Evolutionary conservation across 2,113 vertebrate genomes (phyloP).

Genomic region (Nothocercus julius): DNA sequence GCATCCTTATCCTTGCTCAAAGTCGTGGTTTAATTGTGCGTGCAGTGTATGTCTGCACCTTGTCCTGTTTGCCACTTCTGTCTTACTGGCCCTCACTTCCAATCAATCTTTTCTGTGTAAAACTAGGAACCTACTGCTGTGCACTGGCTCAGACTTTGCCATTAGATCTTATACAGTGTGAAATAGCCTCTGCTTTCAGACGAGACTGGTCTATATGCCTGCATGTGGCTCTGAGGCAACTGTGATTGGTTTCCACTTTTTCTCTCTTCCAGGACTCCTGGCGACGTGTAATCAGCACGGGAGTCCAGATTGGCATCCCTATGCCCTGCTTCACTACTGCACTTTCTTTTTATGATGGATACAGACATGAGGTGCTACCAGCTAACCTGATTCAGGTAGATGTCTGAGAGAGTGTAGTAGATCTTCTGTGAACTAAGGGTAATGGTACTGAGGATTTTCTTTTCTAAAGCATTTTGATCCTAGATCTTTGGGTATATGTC

Average conservation of each 20-base stretch:
- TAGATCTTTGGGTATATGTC: not conserved
- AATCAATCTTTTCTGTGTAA: not conserved
- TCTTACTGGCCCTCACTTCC: not conserved
- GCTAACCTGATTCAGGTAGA: conserved; percentile 96
- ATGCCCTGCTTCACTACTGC: conserved; percentile 98
- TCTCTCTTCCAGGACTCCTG: conserved; percentile 84
- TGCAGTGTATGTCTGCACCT: not conserved
- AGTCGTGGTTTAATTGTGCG: not conserved
- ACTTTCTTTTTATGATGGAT: conserved; percentile 95
- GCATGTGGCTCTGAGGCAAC: not conserved
- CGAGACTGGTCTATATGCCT: not conserved
- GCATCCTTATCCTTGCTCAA: not conserved
- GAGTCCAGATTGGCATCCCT: conserved; percentile 91
- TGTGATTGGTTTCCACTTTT: not conserved
- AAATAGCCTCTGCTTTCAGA: accelerated
- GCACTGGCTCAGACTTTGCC: not conserved
- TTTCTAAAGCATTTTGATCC: not conserved
- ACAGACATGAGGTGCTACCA: conserved; percentile 88
- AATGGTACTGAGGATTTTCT: not conserved
- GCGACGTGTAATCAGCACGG: conserved; percentile 86
- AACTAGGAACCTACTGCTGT: not conserved
- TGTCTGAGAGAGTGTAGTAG: not conserved
- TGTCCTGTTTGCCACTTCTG: not conserved
- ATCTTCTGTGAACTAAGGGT: not conserved
- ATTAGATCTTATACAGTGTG: accelerated